Evolutionary conservation across 2,797 vertebrate species (phyloP).

Genomic region (Danionella dracula): DNA sequence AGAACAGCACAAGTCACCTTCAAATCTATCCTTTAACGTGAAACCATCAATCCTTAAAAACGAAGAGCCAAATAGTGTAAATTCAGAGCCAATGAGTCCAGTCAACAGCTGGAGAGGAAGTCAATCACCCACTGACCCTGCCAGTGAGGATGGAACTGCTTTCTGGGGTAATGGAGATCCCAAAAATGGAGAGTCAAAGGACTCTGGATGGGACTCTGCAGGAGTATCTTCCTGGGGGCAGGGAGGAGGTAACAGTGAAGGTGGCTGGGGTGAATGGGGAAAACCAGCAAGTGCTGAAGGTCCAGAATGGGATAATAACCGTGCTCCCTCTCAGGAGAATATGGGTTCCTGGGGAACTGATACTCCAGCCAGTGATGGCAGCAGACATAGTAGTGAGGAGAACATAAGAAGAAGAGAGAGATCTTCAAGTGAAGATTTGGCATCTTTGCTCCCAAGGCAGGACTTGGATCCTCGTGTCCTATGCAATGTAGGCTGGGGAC

Average conservation of each 20-base stretch:
- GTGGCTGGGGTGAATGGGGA: constrained; percentile 76
- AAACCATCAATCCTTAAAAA: constrained; percentile 87
- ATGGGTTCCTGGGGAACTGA: constrained; percentile 72
- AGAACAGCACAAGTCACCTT: constrained; percentile 78
- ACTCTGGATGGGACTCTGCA: constrained; percentile 76
- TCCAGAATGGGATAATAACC: constrained; percentile 72
- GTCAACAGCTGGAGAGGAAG: constrained; percentile 77
- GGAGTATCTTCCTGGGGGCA: constrained; percentile 70
- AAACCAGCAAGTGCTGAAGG: constrained; percentile 75
- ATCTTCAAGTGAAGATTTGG: constrained; percentile 63
- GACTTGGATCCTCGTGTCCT: constrained; percentile 83
- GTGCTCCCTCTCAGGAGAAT: constrained; percentile 68
- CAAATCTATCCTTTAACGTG: constrained; percentile 84
- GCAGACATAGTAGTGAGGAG: constrained; percentile 76
- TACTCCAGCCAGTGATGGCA: constrained; percentile 70
- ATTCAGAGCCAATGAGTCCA: constrained; percentile 61
- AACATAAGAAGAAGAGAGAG: constrained; percentile 68
- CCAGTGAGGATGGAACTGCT: constrained; percentile 68
- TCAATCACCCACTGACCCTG: constrained; percentile 80
- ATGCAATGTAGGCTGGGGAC: constrained; percentile 83
- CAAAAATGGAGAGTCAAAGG: constrained; percentile 76
- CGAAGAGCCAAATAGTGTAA: constrained; percentile 86
- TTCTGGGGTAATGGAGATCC: constrained; percentile 80
- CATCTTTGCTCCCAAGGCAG: constrained; percentile 74
- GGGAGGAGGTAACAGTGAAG: constrained; percentile 50